Percentiles rank a stretch among this genome's conserved stretches.
These are phyloP conservation scores for Chironomus tepperi DNA, from an alignment of 1,140 invertebrate species.

Conservation along the genomic window DNA sequence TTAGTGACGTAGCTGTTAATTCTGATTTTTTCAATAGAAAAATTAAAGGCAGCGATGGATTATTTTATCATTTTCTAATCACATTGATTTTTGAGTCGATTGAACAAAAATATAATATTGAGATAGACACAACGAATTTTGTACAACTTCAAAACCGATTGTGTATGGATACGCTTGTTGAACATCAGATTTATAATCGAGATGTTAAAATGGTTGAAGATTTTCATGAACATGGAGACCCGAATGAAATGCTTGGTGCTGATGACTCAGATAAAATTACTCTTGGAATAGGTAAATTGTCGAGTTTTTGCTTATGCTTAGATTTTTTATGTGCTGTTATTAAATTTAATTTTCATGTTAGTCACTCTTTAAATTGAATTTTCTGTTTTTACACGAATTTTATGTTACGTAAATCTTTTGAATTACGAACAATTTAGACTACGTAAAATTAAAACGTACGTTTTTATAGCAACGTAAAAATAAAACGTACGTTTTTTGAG, in stretches of 20 bases:
- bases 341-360: too few species aligned
- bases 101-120: slow-evolving; percentile 62
- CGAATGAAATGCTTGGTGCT: slow-evolving; percentile 33
- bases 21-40: slow-evolving; percentile 56
- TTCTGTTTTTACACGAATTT: too few species aligned
- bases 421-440: too few species aligned
- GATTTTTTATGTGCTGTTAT: too few species aligned
- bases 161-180: slow-evolving; percentile 59
- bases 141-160: slow-evolving; percentile 52
- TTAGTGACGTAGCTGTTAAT: slow-evolving; percentile 70
- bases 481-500: too few species aligned
- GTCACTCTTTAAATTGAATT: too few species aligned
- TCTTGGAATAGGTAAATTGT: slow-evolving; percentile 35
- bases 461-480: too few species aligned
- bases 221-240: slow-evolving; percentile 33
- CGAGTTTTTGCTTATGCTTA: background rate
- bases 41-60: slow-evolving; percentile 45
- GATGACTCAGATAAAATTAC: slow-evolving; percentile 26
- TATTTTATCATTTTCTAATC: slow-evolving; percentile 67
- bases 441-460: too few species aligned
- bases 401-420: too few species aligned
- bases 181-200: slow-evolving; percentile 60
- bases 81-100: slow-evolving; percentile 65
- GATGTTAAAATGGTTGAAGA: slow-evolving; percentile 42
- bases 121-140: slow-evolving; percentile 51